phyloP scores from a whole-genome alignment of 2,113 vertebrate species.

The Pollimyrus isidori region DNA sequence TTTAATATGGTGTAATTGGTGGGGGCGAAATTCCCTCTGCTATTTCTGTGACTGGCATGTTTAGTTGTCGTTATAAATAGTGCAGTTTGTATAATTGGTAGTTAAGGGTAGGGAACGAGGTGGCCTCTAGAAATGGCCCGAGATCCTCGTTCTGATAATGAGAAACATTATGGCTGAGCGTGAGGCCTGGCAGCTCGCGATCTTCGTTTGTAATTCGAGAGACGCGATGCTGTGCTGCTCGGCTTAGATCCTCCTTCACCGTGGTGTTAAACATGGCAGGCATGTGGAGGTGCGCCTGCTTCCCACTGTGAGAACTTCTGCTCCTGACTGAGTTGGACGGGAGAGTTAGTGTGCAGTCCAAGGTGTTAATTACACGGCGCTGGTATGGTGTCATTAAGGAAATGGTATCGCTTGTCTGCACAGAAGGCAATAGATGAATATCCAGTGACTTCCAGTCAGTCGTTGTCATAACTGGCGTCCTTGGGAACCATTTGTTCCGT shows the following conservation, averaged over 20 bases:
- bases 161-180: not conserved
- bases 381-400: not conserved
- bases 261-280: not conserved
- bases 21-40: not conserved
- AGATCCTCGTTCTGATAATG: not conserved
- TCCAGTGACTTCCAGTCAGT: not conserved
- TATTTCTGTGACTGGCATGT: not conserved
- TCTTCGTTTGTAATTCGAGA: not conserved
- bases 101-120: not conserved
- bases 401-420: not conserved
- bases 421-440: not conserved
- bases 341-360: not conserved
- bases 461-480: not conserved
- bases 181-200: not conserved
- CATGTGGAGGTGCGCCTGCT: not conserved
- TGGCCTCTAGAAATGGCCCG: not conserved
- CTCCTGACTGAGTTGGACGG: not conserved
- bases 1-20: not conserved
- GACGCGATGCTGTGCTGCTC: not conserved
- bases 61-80: not conserved
- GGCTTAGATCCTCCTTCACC: not conserved
- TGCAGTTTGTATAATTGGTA: not conserved
- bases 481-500: not conserved
- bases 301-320: not conserved
- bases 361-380: not conserved